A percentile compares a stretch with the other conserved stretches of the same genome.
These are phyloP conservation scores for Gymnobelideus leadbeateri DNA, from an alignment of 2,113 vertebrate genomes.

Conservation along the genomic window DNA sequence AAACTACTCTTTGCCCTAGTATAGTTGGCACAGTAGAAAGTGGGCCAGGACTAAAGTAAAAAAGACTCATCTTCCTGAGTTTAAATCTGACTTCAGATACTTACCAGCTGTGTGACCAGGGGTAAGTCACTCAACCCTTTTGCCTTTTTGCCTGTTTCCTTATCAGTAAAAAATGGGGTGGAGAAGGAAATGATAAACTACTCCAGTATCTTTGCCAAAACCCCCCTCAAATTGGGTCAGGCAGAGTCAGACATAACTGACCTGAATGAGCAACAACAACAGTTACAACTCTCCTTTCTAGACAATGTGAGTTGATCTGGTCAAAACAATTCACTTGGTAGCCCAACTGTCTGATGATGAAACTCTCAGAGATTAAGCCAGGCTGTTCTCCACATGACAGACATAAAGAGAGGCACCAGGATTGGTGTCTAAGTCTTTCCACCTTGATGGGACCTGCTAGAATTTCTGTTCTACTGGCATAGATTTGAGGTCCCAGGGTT, in stretches of 20 bases:
- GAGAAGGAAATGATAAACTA: neutral
- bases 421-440: neutral
- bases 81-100: neutral
- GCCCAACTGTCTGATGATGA: neutral
- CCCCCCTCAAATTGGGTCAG: neutral
- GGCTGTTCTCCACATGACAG: neutral
- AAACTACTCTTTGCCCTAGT: neutral
- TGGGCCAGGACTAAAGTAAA: neutral
- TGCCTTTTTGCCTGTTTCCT: neutral
- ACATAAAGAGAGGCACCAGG: neutral
- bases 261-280: neutral
- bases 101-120: neutral
- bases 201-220: neutral
- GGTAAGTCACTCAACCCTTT: neutral
- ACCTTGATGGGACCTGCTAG: neutral
- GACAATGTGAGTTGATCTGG: neutral
- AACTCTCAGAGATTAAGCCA: neutral
- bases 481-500: neutral
- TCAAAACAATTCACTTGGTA: neutral
- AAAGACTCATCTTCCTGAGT: neutral
- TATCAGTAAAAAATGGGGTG: neutral
- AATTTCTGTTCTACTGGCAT: neutral
- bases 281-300: neutral
- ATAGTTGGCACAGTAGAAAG: neutral
- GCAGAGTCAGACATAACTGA: neutral